Conservation (phyloP, 2,888 invertebrate genomes). For the Pegoplata infirma region DNA sequence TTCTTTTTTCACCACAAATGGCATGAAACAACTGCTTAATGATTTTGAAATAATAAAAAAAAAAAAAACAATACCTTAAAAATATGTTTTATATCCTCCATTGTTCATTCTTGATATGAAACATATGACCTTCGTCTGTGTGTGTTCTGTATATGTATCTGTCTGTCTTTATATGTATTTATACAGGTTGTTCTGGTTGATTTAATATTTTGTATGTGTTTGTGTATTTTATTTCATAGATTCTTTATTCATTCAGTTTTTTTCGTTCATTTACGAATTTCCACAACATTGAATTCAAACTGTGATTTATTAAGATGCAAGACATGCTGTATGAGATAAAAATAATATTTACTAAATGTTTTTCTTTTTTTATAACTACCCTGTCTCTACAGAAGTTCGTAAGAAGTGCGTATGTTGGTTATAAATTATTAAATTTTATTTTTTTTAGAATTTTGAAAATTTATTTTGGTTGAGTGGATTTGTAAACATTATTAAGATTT, state of each 20-base stretch:
- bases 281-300: conserved; percentile 41
- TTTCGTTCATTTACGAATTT: conserved; percentile 10
- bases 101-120: conserved; percentile 3
- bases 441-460: background rate
- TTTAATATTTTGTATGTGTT: conserved; percentile 22
- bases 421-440: conserved; percentile 17
- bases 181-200: conserved; percentile 46
- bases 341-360: conserved; percentile 25
- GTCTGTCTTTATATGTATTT: conserved; percentile 1
- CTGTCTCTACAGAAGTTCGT: background rate
- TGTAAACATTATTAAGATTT: background rate
- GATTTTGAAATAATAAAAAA: no score
- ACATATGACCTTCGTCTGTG: conserved; percentile 36
- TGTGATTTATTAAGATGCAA: conserved; percentile 50
- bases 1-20: background rate
- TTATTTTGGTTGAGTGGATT: background rate
- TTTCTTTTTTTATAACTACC: background rate
- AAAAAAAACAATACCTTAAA: conserved; percentile 23
- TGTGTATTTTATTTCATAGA: conserved; percentile 13
- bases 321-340: conserved; percentile 4
- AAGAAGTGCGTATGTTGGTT: background rate
- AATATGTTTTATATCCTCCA: conserved; percentile 20
- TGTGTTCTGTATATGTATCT: conserved; percentile 2
- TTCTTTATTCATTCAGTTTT: conserved; percentile 23
- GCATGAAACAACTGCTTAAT: conserved; percentile 11